Evolutionary conservation across 2,113 vertebrate genomes (phyloP).

Genomic region (Otolemur garnettii): DNA sequence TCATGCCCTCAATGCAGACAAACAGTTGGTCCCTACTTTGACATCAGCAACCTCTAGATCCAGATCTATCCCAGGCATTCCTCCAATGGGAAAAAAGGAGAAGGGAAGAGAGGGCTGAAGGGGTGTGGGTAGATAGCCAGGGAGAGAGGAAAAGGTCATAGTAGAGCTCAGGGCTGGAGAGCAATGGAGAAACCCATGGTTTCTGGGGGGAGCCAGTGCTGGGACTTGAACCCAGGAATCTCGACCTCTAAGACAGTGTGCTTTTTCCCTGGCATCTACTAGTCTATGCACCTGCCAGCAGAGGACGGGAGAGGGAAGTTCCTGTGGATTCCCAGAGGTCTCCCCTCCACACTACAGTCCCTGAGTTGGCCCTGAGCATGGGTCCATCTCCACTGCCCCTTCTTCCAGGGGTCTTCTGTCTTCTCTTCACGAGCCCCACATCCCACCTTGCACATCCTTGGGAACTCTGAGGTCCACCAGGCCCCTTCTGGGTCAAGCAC

Average conservation of each 20-base stretch:
- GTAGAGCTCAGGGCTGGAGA: background rate
- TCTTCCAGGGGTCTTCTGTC: fast-evolving
- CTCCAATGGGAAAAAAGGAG: background rate
- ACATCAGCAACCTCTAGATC: background rate
- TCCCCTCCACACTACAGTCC: background rate
- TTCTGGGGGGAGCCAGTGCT: background rate
- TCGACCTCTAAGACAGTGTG: fast-evolving
- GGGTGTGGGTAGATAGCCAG: fast-evolving
- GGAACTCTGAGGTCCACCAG: fast-evolving
- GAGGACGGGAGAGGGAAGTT: background rate
- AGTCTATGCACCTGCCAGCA: background rate
- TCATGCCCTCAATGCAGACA: fast-evolving
- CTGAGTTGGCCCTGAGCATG: background rate
- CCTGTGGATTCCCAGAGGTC: fast-evolving
- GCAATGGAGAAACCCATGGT: background rate
- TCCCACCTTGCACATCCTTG: fast-evolving
- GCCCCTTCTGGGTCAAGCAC: background rate
- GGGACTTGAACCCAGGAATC: fast-evolving
- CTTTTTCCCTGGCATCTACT: background rate
- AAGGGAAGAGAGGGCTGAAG: background rate
- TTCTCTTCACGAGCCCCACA: fast-evolving
- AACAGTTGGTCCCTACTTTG: background rate
- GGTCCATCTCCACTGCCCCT: fast-evolving
- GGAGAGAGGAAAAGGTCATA: fast-evolving
- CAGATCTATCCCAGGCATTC: too few species aligned